Percentiles rank a stretch among this genome's conserved stretches.
These are phyloP conservation scores for Recurvirostra avosetta DNA, from an alignment of 2,113 vertebrate species.

Conservation along the genomic window DNA sequence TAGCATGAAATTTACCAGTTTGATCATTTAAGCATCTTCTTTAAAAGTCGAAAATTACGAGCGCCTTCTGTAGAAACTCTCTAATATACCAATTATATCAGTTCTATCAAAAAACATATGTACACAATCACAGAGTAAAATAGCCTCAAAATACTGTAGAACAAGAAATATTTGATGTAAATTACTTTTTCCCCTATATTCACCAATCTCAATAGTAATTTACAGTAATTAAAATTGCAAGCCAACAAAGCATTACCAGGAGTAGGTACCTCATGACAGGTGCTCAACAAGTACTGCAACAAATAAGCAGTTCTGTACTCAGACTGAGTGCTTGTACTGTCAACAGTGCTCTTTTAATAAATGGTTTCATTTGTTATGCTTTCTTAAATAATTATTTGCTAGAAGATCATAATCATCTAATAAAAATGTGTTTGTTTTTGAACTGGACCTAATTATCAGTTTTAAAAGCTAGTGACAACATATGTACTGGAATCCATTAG, in stretches of 20 bases:
- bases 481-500: background rate
- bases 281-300: background rate
- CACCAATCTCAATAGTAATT: background rate
- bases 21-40: background rate
- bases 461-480: background rate
- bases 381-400: background rate
- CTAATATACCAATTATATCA: background rate
- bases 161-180: background rate
- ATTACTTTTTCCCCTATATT: background rate
- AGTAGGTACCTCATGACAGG: background rate
- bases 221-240: background rate
- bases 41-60: background rate
- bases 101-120: background rate
- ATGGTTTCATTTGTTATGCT: background rate
- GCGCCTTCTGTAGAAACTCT: background rate
- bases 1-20: background rate
- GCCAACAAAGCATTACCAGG: background rate
- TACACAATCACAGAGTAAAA: background rate
- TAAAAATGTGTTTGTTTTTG: conserved; percentile 16
- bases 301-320: background rate
- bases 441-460: background rate
- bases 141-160: background rate
- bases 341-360: background rate
- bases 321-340: background rate
- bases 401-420: background rate